Conservation (phyloP, 2,113 vertebrate genomes). For the Danio rerio region GRCz12tu NC_133199.1:16644501-16645000, state of each 20-base stretch:
- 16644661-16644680: too few species aligned
- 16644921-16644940: slow-evolving; percentile 93
- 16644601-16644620: too few species aligned
- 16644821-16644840: neutral
- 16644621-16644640: too few species aligned
- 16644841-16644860: neutral
- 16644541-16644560: too few species aligned
- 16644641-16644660: too few species aligned
- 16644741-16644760: neutral
- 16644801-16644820: neutral
- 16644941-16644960: slow-evolving; percentile 95
- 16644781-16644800: neutral
- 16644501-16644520: too few species aligned
- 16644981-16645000: slow-evolving; percentile 86
- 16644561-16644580: too few species aligned
- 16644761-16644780: neutral
- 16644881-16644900: slow-evolving; percentile 87
- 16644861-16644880: neutral
- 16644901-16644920: slow-evolving; percentile 91
- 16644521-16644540: too few species aligned
- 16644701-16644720: too few species aligned
- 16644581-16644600: too few species aligned
- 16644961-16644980: slow-evolving; percentile 96
- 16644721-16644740: neutral
- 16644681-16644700: too few species aligned